Percentiles rank a stretch among this genome's conserved stretches.
Conservation (phyloP, 2,797 vertebrate genomes). For the Gastrophryne carolinensis region DNA sequence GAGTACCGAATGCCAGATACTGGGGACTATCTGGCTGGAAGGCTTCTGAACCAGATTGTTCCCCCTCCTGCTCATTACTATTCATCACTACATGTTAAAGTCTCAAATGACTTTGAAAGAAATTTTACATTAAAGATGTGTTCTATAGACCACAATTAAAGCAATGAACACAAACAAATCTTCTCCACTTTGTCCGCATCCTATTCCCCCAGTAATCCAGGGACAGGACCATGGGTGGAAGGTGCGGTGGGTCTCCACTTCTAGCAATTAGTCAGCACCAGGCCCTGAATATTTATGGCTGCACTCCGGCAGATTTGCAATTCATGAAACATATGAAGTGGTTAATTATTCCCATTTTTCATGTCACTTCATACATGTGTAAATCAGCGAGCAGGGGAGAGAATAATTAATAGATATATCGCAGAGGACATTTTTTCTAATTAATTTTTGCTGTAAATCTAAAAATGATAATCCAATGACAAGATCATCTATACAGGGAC, state of each 20-base stretch:
- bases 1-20: no score
- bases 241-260: not conserved
- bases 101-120: no score
- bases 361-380: slow-evolving; percentile 32
- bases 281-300: slow-evolving; percentile 23
- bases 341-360: slow-evolving; percentile 41
- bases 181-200: not conserved
- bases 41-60: no score
- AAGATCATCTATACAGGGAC: not conserved
- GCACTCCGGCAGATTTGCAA: not conserved
- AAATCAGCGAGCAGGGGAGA: slow-evolving; percentile 25
- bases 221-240: not conserved
- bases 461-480: not conserved
- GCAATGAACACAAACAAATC: not conserved
- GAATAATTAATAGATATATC: slow-evolving; percentile 31
- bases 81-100: no score
- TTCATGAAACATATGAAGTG: slow-evolving; percentile 38
- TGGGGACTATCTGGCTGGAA: no score
- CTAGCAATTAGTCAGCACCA: slow-evolving; percentile 16
- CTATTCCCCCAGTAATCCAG: not conserved
- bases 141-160: no score
- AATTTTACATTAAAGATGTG: no score
- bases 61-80: no score
- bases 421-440: not conserved
- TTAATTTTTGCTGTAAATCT: not conserved